Evolutionary conservation across 1,140 invertebrate genomes (phyloP), one percentile per base, ranked within the genome.

Genomic region (Trichogramma pretiosum): DNA sequence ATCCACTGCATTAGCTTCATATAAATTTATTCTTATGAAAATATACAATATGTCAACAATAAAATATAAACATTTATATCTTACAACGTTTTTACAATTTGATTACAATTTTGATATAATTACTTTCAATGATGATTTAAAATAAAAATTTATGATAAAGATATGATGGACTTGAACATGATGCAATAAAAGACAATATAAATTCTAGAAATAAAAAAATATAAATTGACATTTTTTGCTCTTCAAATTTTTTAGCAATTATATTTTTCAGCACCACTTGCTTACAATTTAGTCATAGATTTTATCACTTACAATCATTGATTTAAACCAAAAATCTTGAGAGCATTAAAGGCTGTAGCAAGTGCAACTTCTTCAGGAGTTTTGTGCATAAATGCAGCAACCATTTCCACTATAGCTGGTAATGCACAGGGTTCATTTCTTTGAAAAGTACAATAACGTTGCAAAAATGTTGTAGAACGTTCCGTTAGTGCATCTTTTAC

Each of bases 341-440:
- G 75, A 48, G 93, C 91, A 73, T 93, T 96, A 62, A 91, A 92
- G 39, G 93, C 89, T 9, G 92, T 94, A 28, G 88, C 83, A 46
- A 94, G 71, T 1, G 93, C 93, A 14, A 96, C 86, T 67, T 95
- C 90, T 68, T 92, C 89, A 0, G 91, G 85, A 23, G 79, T 80
- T 62, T 84, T 85, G 43, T 80, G 79, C 74, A 93, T 84, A 65
- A 93, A 92, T 21, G 88, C 89, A 17, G 92, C 89, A 49, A 96
- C 83, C 79, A 96, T 85, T 72, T 97, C 93, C 14, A 94, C 87
- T 40, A 92, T 88, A 23, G 89, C 88, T 13, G 92, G 89, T 45
- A 96, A 73, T 14, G 89, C 89, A 72, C 92, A 95, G 1, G 93
- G 93, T 71, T 97, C 93, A 64, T 97, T 97, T 52, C 93, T 77